A percentile compares a stretch with the other conserved stretches of the same genome.
These are phyloP conservation scores for Lamellibrachia luymesi DNA, from an alignment of 1,140 invertebrate species.

Conservation along the genomic window DNA sequence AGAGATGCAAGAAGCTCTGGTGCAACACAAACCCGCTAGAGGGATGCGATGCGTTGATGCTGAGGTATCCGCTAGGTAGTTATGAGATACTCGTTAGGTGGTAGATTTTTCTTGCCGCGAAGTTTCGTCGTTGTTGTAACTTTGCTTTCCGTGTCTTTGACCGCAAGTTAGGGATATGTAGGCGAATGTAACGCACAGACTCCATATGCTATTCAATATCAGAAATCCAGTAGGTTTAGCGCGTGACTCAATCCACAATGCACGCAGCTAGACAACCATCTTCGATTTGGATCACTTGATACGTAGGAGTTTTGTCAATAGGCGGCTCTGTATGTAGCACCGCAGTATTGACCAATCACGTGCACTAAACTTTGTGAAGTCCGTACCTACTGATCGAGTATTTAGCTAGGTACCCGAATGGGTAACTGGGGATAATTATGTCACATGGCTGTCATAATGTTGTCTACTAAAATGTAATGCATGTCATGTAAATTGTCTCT, in stretches of 20 bases:
- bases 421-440: background rate
- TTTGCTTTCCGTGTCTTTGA: background rate
- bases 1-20: background rate
- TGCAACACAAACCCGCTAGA: background rate
- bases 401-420: background rate
- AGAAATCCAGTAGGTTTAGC: background rate
- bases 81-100: background rate
- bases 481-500: background rate
- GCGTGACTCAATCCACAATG: no score
- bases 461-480: background rate
- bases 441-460: background rate
- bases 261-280: background rate
- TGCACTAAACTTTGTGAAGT: background rate
- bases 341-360: background rate
- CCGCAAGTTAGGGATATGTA: background rate
- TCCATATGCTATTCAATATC: no score
- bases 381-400: background rate
- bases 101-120: background rate
- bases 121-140: background rate
- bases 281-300: background rate
- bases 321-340: no score
- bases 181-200: background rate
- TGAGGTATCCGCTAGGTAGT: background rate
- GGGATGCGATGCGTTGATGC: background rate
- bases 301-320: background rate